Base-by-base conservation (phyloP, 2,888 invertebrate species). In the Drosophila phalerata region DNA sequence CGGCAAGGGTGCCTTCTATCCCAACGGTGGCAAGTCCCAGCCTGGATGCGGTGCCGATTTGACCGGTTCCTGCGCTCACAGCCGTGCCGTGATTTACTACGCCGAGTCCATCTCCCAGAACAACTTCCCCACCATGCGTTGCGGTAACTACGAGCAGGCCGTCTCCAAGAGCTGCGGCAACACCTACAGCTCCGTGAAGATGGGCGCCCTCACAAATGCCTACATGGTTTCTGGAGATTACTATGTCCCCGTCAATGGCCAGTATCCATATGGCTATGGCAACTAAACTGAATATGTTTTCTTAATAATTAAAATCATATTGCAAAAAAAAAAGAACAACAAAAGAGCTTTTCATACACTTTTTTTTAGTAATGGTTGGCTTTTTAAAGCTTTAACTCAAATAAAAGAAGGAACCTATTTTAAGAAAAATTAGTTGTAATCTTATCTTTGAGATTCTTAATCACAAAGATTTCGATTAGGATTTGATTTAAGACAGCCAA, bases 21-120 rank as follows among this genome's bases (percentile, higher is more conserved):
- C 93, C 89, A 94, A 93, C 92, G 92, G 92, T 70, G 92, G 93
- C 91, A 93, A 93, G 91, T 92, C 93, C 90, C 94, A 94, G 92
- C 91, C 93, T 77, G 93, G 93, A 90, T 94, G 94, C 92, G 92
- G 91, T 77, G 79, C 87, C 71, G 92, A 91, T 90, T 38, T 89
- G 38, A 89, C 87, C 72, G 91, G 91, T 37, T 71, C 78, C 40
- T 94, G 94, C 75, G 85, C 93, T 0, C 94, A 94, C 80, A 77
- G 85, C 28, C 91, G 93, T 57, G 88, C 93, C 0, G 91, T 91
- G 51, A 62, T 76, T 49, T 93, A 93, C 74, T 93, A 91, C 63
- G 93, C 92, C 0, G 94, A 94, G 85, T 92, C 93, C 2, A 85
- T 94, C 4, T 28, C 28, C 9, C 32, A 55, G 15, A 66, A 90